A percentile compares a stretch with the other conserved stretches of the same genome.
Conservation (phyloP, 2,888 invertebrate species). For the Hyposoter didymator region DNA sequence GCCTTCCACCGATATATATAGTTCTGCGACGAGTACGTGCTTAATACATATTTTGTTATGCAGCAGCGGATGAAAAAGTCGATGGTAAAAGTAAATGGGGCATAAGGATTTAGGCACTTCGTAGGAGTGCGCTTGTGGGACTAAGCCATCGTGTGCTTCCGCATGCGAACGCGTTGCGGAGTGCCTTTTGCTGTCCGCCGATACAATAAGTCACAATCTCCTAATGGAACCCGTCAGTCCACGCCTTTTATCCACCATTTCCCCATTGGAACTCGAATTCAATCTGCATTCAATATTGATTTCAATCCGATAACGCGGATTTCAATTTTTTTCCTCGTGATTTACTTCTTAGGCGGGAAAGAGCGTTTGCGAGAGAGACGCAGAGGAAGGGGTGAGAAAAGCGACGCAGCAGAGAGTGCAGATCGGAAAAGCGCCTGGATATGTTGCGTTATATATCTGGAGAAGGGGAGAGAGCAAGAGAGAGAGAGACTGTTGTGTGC, state of each 20-base stretch:
- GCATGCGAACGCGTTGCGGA: conserved; percentile 68
- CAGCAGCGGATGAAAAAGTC: neutral
- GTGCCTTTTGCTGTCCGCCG: conserved; percentile 79
- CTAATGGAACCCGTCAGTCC: conserved; percentile 79
- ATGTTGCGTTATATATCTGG: conserved; percentile 16
- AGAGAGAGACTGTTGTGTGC: conserved; percentile 24
- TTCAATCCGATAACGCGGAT: conserved; percentile 81
- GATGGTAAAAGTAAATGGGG: conserved; percentile 21
- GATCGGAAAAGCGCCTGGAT: conserved; percentile 50
- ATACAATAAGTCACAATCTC: conserved; percentile 79
- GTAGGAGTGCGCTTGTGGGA: conserved; percentile 38
- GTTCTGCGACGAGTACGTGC: neutral
- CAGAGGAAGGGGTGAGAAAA: conserved; percentile 42
- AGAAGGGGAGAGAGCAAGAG: neutral
- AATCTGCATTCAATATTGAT: conserved; percentile 83
- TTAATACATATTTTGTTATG: conserved; percentile 38
- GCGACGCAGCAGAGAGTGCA: conserved; percentile 36
- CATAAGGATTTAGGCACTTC: conserved; percentile 50
- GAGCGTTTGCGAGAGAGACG: conserved; percentile 16
- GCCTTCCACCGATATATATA: conserved; percentile 8
- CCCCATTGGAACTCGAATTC: conserved; percentile 74
- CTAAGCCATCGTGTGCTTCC: conserved; percentile 55
- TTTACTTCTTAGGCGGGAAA: conserved; percentile 78
- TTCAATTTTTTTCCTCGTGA: conserved; percentile 79
- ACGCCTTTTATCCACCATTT: conserved; percentile 70